Conservation (phyloP, 2,888 invertebrate species). For the Neoaliturus tenellus region DNA sequence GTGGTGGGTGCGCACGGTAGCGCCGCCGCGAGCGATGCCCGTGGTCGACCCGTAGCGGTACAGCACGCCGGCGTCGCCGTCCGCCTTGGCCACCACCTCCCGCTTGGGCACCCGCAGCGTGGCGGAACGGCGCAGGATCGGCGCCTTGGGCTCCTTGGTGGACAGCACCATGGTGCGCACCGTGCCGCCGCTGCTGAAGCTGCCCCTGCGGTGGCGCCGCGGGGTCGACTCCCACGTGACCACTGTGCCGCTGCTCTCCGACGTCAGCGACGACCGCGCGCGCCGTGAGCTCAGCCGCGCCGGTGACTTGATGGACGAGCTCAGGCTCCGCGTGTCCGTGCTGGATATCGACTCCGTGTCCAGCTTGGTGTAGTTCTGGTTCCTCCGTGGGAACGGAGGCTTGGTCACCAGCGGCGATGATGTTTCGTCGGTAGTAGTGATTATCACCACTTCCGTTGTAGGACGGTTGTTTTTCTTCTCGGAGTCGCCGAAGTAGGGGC, state of each 20-base stretch:
- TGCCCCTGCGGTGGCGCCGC: slow-evolving; percentile 60
- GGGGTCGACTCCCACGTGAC: slow-evolving; percentile 63
- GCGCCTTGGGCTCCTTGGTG: slow-evolving; percentile 72
- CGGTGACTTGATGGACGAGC: slow-evolving; percentile 59
- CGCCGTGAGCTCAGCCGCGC: slow-evolving; percentile 7
- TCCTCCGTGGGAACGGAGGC: slow-evolving; percentile 43
- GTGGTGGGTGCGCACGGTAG: slow-evolving; percentile 81
- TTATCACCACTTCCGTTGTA: slow-evolving; percentile 68
- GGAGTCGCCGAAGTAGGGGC: slow-evolving; percentile 86
- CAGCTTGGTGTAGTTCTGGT: slow-evolving; percentile 29
- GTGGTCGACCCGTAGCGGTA: slow-evolving; percentile 62
- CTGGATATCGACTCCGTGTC: slow-evolving; percentile 47
- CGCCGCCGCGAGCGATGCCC: slow-evolving; percentile 53
- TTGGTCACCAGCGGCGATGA: slow-evolving; percentile 55
- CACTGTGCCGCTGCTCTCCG: slow-evolving; percentile 62
- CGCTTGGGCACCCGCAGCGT: slow-evolving; percentile 76
- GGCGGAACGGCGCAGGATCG: slow-evolving; percentile 77
- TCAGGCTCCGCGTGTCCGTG: slow-evolving; percentile 60
- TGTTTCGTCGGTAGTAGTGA: slow-evolving; percentile 65
- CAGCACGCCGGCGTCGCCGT: slow-evolving; percentile 38
- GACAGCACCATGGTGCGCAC: slow-evolving; percentile 79
- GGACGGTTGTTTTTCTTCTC: slow-evolving; percentile 69
- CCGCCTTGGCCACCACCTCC: slow-evolving; percentile 61
- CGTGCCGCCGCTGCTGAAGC: slow-evolving; percentile 73
- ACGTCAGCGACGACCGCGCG: slow-evolving; percentile 37